phyloP scores from a whole-genome alignment of 2,113 vertebrate genomes.

The Chroicocephalus ridibundus region DNA sequence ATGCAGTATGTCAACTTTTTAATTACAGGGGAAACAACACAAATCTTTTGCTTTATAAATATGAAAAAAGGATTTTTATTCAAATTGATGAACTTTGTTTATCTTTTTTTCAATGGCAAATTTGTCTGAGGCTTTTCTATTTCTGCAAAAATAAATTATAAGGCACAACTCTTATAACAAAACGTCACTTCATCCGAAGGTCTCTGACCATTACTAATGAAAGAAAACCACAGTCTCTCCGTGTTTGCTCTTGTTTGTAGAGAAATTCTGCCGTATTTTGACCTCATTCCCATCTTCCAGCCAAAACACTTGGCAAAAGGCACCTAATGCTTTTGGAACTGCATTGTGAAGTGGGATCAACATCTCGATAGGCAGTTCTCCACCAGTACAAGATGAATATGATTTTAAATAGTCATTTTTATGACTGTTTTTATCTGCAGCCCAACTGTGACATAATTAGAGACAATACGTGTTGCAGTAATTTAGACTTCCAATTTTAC shows the following conservation, averaged over 20 bases:
- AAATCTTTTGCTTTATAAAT: background rate
- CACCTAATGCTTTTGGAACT: background rate
- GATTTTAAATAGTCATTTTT: background rate
- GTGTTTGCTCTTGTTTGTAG: background rate
- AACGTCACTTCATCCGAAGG: background rate
- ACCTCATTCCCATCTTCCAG: background rate
- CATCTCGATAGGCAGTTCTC: background rate
- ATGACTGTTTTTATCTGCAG: background rate
- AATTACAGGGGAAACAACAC: accelerated
- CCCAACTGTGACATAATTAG: background rate
- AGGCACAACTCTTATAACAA: background rate
- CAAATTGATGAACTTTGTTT: background rate
- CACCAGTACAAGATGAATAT: background rate
- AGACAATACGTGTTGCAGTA: background rate
- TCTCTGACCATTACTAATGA: background rate
- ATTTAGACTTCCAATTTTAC: background rate
- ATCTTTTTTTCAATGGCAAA: background rate
- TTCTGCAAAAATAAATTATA: background rate
- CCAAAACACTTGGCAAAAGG: background rate
- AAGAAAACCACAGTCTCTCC: background rate
- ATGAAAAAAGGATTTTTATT: background rate
- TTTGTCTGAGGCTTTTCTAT: background rate
- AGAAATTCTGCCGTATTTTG: background rate
- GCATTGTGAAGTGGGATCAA: background rate
- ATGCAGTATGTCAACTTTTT: background rate